Evolutionary conservation across 2,113 vertebrate species (phyloP).

Genomic region (Mus musculus): DNA sequence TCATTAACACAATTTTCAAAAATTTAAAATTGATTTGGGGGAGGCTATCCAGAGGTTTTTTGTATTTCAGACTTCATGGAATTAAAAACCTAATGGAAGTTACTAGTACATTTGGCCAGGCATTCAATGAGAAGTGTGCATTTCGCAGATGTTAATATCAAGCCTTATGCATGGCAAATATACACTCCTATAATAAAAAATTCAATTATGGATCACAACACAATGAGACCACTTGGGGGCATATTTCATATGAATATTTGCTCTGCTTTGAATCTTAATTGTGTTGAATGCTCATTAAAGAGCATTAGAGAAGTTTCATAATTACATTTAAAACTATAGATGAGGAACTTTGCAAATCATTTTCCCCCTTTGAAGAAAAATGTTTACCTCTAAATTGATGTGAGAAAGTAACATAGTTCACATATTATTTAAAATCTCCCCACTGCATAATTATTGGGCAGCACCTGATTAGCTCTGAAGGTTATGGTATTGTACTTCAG

Average conservation of each 20-base stretch:
- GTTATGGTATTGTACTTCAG: background rate
- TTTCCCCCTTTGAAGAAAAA: background rate
- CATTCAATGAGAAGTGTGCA: background rate
- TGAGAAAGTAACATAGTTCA: background rate
- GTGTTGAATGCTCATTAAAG: slow-evolving; percentile 32
- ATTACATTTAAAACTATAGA: slow-evolving; percentile 43
- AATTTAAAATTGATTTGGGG: slow-evolving; percentile 47
- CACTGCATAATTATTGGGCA: background rate
- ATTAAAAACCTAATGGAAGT: slow-evolving; percentile 51
- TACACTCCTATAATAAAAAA: slow-evolving; percentile 45
- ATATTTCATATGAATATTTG: slow-evolving; percentile 53
- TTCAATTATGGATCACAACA: slow-evolving; percentile 41
- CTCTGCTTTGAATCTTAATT: slow-evolving; percentile 51
- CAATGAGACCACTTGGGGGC: background rate
- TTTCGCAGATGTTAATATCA: slow-evolving; percentile 44
- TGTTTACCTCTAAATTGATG: slow-evolving; percentile 26
- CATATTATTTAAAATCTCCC: slow-evolving; percentile 44
- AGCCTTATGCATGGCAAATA: slow-evolving; percentile 32
- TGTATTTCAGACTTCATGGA: slow-evolving; percentile 63
- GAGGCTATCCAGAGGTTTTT: background rate
- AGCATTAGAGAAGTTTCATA: slow-evolving; percentile 46
- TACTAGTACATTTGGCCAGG: background rate
- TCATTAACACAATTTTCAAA: slow-evolving; percentile 62
- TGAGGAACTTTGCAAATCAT: slow-evolving; percentile 1
- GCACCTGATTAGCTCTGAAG: slow-evolving; percentile 48